These are phyloP conservation scores for Drosophila lowei DNA, from an alignment of 1,140 invertebrate genomes.

Conservation along the genomic window DNA sequence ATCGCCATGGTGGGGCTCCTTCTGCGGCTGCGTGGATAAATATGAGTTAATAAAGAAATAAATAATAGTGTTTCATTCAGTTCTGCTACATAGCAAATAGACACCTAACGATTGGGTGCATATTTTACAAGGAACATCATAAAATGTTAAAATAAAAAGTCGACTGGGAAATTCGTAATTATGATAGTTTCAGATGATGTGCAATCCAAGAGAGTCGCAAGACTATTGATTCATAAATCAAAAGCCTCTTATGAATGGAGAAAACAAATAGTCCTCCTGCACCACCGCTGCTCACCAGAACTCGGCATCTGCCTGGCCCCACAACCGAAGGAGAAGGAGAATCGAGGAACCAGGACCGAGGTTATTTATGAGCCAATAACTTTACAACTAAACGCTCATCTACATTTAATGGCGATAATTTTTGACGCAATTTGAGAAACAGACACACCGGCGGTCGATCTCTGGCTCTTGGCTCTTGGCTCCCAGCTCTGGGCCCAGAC, in stretches of 20 bases:
- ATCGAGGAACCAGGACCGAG: background rate
- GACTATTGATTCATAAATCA: constrained; percentile 47
- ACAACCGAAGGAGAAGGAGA: background rate
- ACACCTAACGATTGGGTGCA: too few species aligned
- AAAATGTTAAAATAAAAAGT: background rate
- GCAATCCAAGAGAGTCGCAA: constrained; percentile 42
- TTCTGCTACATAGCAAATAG: too few species aligned
- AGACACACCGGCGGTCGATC: constrained; percentile 46
- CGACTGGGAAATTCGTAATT: too few species aligned
- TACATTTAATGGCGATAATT: constrained; percentile 81
- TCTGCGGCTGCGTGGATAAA: too few species aligned
- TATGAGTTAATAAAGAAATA: too few species aligned
- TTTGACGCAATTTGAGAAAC: constrained; percentile 77
- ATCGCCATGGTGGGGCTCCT: too few species aligned
- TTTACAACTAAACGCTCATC: constrained; percentile 81
- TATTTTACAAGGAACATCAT: too few species aligned
- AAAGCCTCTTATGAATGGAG: constrained; percentile 63
- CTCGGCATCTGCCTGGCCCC: background rate
- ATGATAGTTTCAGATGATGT: background rate
- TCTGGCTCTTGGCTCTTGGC: constrained; percentile 9
- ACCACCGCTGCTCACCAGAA: background rate
- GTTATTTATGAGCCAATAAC: constrained; percentile 78
- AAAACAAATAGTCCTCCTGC: constrained; percentile 19
- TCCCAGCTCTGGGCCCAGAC: constrained; percentile 1
- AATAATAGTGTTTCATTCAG: too few species aligned